Base-by-base conservation (phyloP, 2,888 invertebrate genomes). In the Platerodrilus igneus region DNA sequence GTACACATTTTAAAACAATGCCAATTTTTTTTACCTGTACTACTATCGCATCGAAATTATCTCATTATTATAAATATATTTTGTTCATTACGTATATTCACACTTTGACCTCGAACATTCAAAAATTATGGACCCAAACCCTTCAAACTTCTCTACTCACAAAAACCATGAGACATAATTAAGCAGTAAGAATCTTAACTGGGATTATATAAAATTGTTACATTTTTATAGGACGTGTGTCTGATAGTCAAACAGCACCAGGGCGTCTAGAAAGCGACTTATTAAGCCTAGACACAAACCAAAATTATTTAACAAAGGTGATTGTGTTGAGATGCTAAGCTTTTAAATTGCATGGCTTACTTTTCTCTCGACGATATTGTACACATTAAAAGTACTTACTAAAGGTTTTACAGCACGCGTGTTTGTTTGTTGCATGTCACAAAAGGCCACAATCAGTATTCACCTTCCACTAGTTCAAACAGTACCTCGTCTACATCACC, bases 221-320 rank as follows among this genome's bases (percentile, higher is more conserved):
- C 19, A 29, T 19, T 14, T 33, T 35, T 45, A 37, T 45, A 58
- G 55, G 57, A 36, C 50, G 58, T 25, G 42, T 56, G 50, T 55
- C 55, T 35, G 63, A 64, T 43, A 63, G 61, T 16, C 66, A 68
- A 60, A 72, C 71, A 31, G 71, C 71, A 18, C 71, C 71, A 9
- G 70, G 62, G 28, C 60, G 69, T 38, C 57, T 70, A 45, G 58
- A 57, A 28, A 45, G 41, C 33, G 49, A 55, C 36, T 45, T 45
- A 20, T 53, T 55, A 16, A 36, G 28, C 7, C 11, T 36, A 22
- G 40, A 40, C 20, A 21, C 36, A 14, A 44, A 40, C 8, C 38
- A 35, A 34, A 43, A 38, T 39, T 43, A 27, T 36, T 30, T 43
- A 21, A 30, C 31, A 15, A 34, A 43, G 43, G 43, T 43, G 43